Conservation (phyloP, 1,140 invertebrate genomes). For the Drosophila eugracilis region DNA sequence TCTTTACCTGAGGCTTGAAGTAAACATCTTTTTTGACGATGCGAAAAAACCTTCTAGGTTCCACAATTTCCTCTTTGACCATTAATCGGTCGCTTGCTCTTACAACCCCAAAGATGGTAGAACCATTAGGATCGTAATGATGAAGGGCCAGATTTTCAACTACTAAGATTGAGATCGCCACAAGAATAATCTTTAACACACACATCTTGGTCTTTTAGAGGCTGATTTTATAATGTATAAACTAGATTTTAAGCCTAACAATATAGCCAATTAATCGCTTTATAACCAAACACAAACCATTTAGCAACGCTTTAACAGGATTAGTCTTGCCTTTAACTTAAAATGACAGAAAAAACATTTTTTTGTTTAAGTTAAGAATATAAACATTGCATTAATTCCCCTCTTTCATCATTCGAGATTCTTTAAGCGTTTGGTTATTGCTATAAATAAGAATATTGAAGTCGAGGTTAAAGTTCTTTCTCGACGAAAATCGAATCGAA, state of each 20-base stretch:
- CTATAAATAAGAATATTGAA: constrained; percentile 4
- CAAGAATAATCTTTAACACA: neutral
- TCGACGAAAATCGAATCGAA: neutral
- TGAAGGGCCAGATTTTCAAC: too few relatives aligned
- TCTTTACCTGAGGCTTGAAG: neutral
- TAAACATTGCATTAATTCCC: too few relatives aligned
- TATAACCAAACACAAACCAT: too few relatives aligned
- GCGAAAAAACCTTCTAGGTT: neutral
- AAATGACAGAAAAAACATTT: too few relatives aligned
- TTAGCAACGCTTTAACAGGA: neutral
- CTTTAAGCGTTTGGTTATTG: neutral
- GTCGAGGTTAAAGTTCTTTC: neutral
- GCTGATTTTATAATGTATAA: neutral
- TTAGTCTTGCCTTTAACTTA: neutral
- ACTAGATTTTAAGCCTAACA: too few relatives aligned
- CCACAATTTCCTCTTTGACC: neutral
- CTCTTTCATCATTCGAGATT: neutral
- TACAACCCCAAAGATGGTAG: neutral
- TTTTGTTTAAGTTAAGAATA: neutral
- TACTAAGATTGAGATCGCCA: neutral
- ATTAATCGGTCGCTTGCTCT: neutral
- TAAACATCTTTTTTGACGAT: neutral
- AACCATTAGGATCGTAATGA: neutral
- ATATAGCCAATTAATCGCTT: too few relatives aligned
- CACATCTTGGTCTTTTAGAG: neutral